phyloP scores from a whole-genome alignment of 2,888 invertebrate genomes.

The Eudemis profundana region DNA sequence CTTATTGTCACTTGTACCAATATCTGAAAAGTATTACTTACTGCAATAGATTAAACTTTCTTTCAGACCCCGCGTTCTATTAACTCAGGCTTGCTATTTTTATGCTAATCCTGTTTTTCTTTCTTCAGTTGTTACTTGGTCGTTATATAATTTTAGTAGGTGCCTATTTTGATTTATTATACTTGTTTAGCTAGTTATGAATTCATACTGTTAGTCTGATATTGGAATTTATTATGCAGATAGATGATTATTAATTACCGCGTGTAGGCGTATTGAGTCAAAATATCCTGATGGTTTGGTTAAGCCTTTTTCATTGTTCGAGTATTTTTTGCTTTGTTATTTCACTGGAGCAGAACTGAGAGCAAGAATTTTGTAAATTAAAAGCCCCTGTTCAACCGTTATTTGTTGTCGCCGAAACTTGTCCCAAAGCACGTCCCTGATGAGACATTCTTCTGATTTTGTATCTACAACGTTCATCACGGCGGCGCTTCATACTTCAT shows the following conservation, averaged over 20 bases:
- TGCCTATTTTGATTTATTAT: constrained; percentile 36
- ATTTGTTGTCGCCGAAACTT: constrained; percentile 15
- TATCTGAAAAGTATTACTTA: too few species aligned
- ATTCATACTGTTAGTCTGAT: constrained; percentile 24
- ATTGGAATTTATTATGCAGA: constrained; percentile 35
- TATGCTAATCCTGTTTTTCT: constrained; percentile 34
- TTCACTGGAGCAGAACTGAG: neutral
- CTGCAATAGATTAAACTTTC: neutral
- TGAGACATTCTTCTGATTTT: constrained; percentile 7
- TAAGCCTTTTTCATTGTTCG: constrained; percentile 3
- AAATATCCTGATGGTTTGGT: constrained; percentile 28
- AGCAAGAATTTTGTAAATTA: constrained; percentile 5
- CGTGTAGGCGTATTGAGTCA: constrained; percentile 30
- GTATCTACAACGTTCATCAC: constrained; percentile 15
- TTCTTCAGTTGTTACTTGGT: constrained; percentile 23
- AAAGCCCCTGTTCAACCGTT: constrained; percentile 14
- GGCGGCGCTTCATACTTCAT: constrained; percentile 3
- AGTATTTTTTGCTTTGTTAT: constrained; percentile 2
- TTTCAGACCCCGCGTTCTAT: neutral
- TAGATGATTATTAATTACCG: constrained; percentile 37
- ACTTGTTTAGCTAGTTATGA: constrained; percentile 34
- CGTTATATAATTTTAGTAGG: constrained; percentile 31
- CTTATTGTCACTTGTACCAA: neutral
- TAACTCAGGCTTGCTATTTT: constrained; percentile 17
- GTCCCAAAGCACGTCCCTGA: constrained; percentile 3